Evolutionary conservation across 37 sponge, comb jelly and placozoan species (phyloP).

Genomic region (Chondrosia reniformis): DNA sequence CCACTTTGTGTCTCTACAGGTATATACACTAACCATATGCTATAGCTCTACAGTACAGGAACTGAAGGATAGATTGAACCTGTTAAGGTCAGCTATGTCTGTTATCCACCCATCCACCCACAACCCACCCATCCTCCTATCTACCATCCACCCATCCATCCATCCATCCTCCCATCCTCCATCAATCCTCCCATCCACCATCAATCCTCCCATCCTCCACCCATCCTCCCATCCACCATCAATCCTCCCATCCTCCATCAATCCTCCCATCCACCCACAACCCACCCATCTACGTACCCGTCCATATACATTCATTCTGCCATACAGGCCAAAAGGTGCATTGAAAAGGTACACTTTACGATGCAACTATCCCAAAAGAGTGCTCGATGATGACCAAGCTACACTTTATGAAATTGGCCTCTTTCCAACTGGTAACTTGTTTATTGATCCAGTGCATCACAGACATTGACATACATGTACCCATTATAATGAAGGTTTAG

Average conservation of each 20-base stretch:
- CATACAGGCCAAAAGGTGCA: background rate
- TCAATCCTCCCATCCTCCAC: background rate
- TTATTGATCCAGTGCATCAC: conserved; percentile 26
- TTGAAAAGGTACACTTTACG: background rate
- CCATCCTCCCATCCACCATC: background rate
- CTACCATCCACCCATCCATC: background rate
- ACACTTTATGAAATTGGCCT: conserved; percentile 52
- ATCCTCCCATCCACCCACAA: background rate
- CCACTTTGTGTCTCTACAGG: conserved; percentile 36
- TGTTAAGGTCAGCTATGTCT: conserved; percentile 35
- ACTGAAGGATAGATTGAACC: conserved; percentile 45
- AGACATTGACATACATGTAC: background rate
- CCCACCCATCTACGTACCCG: background rate
- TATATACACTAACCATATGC: conserved; percentile 58
- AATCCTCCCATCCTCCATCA: background rate
- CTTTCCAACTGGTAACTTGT: conserved; percentile 44
- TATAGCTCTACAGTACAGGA: conserved; percentile 57
- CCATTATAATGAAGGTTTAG: conserved; percentile 24
- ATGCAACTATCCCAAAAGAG: conserved; percentile 8
- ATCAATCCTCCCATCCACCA: background rate
- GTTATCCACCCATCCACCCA: background rate
- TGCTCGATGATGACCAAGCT: conserved; percentile 23
- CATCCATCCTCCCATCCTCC: conserved; percentile 4
- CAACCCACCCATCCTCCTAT: conserved; percentile 3
- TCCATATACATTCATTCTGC: background rate